Evolutionary conservation across 1,140 invertebrate genomes (phyloP), one percentile per base, ranked within the genome.

Genomic region (Leptopilina clavipes): DNA sequence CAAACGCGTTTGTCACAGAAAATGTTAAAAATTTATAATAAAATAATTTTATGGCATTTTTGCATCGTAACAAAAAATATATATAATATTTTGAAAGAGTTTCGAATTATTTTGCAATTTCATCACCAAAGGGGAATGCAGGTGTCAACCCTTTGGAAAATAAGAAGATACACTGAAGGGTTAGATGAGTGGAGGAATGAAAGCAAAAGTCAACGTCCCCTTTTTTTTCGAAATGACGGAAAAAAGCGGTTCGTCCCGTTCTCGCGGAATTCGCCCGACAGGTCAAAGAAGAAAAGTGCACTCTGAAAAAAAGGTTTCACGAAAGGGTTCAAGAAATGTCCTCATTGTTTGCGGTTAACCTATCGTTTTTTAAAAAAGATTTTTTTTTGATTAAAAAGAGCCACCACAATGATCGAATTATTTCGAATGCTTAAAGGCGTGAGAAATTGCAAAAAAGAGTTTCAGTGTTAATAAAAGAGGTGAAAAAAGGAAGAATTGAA

Each of bases 311-410:
- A 72, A 52, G 44, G 22, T 72, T 19, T 31, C n/a, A 25, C 22
- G 72, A 40, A 79, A 79, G 73, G 80, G 80, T 82, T 43, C 78
- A 74, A 75, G 73, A 74, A 79, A 70, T 31, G 19, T 11, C 8
- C n/a, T 25, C 73, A 81, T 82, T 82, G 81, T 82, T 70, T 81
- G 81, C 76, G 81, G 81, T 82, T 82, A 81, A 82, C 79, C 81
- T 77, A 79, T 81, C 80, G 54, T 77, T 78, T 77, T 17, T 72
- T 54, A 70, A 48, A 17, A 78, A 31, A 31, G n/a, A n/a, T n/a
- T n/a, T n/a, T n/a, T n/a, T 79, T 79, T 81, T 73, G 77, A 73
- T 73, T 65, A 43, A 56, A 76, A 80, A 79, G 71, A 54, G 70
- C 37, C 70, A 48, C 54, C 71, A 81, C 81, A 81, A 79, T 81